Conservation (phyloP, 1,140 invertebrate genomes). For the Phenacoccus solenopsis region DNA sequence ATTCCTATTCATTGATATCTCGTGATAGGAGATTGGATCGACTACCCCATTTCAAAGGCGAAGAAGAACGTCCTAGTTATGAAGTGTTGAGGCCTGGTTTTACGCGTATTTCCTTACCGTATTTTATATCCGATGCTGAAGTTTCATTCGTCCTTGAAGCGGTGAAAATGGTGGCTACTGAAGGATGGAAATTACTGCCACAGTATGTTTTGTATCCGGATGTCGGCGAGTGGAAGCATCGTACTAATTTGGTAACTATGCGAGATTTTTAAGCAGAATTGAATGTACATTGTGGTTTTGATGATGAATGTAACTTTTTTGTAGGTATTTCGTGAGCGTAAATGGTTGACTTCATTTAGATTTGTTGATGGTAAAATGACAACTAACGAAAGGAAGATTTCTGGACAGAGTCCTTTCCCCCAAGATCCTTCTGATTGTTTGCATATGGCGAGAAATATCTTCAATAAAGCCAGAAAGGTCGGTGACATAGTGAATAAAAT, state of each 20-base stretch:
- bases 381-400: slow-evolving; percentile 51
- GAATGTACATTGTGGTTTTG: neutral
- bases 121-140: slow-evolving; percentile 66
- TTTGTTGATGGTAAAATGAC: slow-evolving; percentile 64
- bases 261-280: neutral
- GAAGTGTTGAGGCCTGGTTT: slow-evolving; percentile 79
- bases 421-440: slow-evolving; percentile 60
- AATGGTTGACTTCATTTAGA: slow-evolving; percentile 64
- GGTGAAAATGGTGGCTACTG: slow-evolving; percentile 71
- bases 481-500: too few species aligned
- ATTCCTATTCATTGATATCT: too few species aligned
- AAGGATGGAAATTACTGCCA: slow-evolving; percentile 80
- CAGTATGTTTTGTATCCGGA: slow-evolving; percentile 74
- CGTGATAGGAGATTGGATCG: neutral
- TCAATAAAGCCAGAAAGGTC: slow-evolving; percentile 58
- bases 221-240: slow-evolving; percentile 81
- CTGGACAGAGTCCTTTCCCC: slow-evolving; percentile 52
- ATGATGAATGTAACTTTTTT: slow-evolving; percentile 9
- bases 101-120: slow-evolving; percentile 70
- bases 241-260: slow-evolving; percentile 47
- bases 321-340: slow-evolving; percentile 53
- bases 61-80: slow-evolving; percentile 45
- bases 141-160: slow-evolving; percentile 71
- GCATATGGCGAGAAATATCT: slow-evolving; percentile 61
- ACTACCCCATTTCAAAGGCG: neutral